Base-by-base conservation (phyloP, 2,797 vertebrate genomes). In the Echeneis naucrates region DNA sequence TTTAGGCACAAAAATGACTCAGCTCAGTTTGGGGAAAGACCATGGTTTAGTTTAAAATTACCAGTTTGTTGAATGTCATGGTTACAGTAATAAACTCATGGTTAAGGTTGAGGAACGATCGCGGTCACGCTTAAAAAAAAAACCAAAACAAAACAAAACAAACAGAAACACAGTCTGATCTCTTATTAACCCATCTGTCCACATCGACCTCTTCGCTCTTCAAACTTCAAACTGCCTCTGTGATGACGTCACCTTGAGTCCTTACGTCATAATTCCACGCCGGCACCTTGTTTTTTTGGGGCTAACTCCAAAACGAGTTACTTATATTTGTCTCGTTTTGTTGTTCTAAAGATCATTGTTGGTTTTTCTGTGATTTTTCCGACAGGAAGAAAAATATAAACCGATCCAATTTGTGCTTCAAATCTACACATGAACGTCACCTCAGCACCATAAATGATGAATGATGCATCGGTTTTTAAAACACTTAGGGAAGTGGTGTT, bases 401-500 rank as follows among this genome's bases (percentile, higher is more conserved):
- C 44, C 53, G 17, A 13, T 14, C 21, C 53, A 47, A 30, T 8
- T 5, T 37, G 17, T 38, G 11, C 26, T 58, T 61, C 32, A 57
- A 0, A 37, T 51, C 32, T 0, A 16, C 17, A 47, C 14, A 14
- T 35, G 11, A 45, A 55, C 55, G 70, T 75, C 50, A 60, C 24
- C 52, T 26, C 53, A 30, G 26, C 35, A 13, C n/a, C 44, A 55
- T 82, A 54, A 81, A 74, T 69, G 24, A 72, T 27, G 55, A 53
- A 7, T 26, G 33, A 75, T 24, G 68, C 63, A 42, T 74, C n/a
- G 64, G 52, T 56, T 66, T 83, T 57, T 55, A 84, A 81, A 68
- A 59, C 10, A 17, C 66, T 80, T 73, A 59, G 64, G 66, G 60
- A 72, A 33, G 75, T 33, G 0, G 16, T 84, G 88, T 89, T 87